phyloP scores from a whole-genome alignment of 2,888 invertebrate genomes.

The Trichogramma evanescens region DNA sequence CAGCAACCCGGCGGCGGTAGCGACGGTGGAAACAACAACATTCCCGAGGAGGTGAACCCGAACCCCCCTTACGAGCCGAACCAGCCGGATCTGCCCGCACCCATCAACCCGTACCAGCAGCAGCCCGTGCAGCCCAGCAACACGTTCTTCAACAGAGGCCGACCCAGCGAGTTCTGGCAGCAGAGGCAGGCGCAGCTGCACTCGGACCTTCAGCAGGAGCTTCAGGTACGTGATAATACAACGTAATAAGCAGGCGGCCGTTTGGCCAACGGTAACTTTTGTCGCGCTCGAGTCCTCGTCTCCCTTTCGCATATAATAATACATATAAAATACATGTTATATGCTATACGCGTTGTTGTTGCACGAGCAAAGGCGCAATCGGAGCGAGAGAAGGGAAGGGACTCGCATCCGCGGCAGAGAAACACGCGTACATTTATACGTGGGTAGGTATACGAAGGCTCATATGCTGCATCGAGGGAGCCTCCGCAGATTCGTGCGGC shows the following conservation, averaged over 20 bases:
- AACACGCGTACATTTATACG: too few species aligned
- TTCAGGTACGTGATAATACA: conserved; percentile 15
- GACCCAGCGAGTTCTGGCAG: conserved; percentile 30
- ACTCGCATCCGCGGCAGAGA: too few species aligned
- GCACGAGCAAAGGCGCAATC: too few species aligned
- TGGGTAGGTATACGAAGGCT: too few species aligned
- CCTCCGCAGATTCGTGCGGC: too few species aligned
- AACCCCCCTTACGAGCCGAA: conserved; percentile 16
- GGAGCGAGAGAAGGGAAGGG: too few species aligned
- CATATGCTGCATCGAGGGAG: too few species aligned
- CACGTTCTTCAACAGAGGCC: conserved; percentile 17
- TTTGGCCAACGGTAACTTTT: neutral
- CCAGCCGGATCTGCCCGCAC: conserved; percentile 20
- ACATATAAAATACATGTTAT: too few species aligned
- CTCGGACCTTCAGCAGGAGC: conserved; percentile 27
- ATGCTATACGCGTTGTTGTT: too few species aligned
- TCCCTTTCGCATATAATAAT: too few species aligned
- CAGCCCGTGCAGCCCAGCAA: neutral
- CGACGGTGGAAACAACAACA: neutral
- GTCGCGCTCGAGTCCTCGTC: too few species aligned
- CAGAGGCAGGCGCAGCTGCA: conserved; percentile 27
- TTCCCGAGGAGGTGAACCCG: conserved; percentile 10
- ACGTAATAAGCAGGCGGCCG: neutral
- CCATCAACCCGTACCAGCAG: conserved; percentile 24
- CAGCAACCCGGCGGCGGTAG: neutral